These are phyloP conservation scores for Sialia sialis DNA, from an alignment of 2,113 vertebrate species.

Conservation along the genomic window DNA sequence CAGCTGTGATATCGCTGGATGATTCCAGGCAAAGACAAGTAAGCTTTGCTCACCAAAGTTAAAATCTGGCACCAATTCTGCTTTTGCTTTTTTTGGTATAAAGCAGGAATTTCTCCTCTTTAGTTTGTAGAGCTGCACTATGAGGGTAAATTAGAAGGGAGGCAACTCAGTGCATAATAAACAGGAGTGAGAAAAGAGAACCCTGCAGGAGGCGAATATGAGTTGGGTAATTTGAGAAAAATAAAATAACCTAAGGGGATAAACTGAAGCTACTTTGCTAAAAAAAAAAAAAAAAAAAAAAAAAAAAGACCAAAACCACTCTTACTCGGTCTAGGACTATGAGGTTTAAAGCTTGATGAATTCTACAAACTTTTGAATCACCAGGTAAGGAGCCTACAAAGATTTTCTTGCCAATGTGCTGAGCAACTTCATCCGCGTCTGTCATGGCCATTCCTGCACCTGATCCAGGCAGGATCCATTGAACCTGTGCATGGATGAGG, in stretches of 20 bases:
- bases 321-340: neutral
- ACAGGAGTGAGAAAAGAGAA: conserved; percentile 1
- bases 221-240: conserved; percentile 25
- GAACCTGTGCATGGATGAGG: neutral
- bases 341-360: neutral
- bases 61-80: neutral
- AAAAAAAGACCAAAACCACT: neutral
- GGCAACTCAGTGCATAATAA: neutral
- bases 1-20: neutral
- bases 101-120: conserved; percentile 27
- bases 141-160: neutral
- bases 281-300: neutral
- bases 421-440: neutral
- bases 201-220: neutral
- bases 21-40: conserved; percentile 18
- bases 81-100: conserved; percentile 29
- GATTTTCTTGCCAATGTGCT: neutral
- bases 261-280: neutral
- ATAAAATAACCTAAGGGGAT: neutral
- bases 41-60: neutral
- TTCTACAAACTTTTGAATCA: neutral
- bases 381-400: neutral
- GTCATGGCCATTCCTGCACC: neutral
- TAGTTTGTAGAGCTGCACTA: neutral
- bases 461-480: neutral